These are phyloP conservation scores for Heterocephalus glaber DNA, from an alignment of 2,113 vertebrate species.

Conservation along the genomic window DNA sequence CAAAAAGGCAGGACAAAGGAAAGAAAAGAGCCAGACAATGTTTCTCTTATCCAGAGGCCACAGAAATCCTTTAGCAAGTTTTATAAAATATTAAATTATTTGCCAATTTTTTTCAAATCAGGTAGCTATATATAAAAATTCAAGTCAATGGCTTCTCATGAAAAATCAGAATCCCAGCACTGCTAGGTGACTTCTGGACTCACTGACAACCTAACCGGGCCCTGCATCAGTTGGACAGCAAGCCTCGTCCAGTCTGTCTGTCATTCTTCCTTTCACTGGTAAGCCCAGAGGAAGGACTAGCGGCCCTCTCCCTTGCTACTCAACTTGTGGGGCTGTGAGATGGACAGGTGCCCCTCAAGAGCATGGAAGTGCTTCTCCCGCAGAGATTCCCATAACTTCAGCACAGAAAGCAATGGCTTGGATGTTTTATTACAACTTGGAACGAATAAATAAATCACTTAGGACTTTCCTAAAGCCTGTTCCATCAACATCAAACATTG, in stretches of 20 bases:
- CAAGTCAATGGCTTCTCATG: neutral
- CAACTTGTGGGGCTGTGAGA: neutral
- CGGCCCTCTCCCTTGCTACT: neutral
- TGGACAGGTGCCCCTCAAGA: neutral
- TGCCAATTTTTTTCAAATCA: neutral
- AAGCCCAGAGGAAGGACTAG: neutral
- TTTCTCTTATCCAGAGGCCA: neutral
- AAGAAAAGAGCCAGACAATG: neutral
- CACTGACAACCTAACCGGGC: neutral
- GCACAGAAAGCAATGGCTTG: neutral
- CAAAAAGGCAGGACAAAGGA: neutral
- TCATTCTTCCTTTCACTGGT: neutral
- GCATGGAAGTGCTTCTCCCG: accelerated
- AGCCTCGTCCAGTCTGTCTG: accelerated
- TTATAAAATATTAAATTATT: neutral
- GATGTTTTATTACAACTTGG: neutral
- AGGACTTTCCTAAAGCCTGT: neutral
- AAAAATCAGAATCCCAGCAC: neutral
- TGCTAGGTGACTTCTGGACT: accelerated
- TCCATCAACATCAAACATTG: neutral
- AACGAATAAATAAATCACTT: neutral
- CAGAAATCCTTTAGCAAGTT: neutral
- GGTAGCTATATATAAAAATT: neutral
- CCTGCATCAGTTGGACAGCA: neutral
- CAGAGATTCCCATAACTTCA: neutral